A percentile compares a stretch with the other conserved stretches of the same genome.
phyloP scores from a whole-genome alignment of 2,888 invertebrate species.

The Tubulanus polymorphus region DNA sequence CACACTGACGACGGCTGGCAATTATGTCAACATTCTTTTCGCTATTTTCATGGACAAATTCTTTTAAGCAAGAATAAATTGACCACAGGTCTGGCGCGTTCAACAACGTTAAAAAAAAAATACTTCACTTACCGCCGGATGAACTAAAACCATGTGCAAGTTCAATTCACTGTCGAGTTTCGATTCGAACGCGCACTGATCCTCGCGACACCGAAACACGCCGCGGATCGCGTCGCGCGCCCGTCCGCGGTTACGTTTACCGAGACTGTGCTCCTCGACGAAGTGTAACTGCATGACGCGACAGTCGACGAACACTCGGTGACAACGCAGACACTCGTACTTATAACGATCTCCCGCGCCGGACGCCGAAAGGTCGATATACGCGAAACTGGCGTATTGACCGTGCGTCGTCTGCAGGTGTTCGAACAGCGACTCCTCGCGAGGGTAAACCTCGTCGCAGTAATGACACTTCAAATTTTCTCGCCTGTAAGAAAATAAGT shows the following conservation, averaged over 20 bases:
- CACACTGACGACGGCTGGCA: too few relatives aligned
- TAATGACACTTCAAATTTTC: background rate
- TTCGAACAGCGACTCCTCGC: background rate
- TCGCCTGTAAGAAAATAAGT: too few relatives aligned
- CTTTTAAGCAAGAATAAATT: too few relatives aligned
- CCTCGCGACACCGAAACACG: background rate
- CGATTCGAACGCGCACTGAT: background rate
- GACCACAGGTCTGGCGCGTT: too few relatives aligned
- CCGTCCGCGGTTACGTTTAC: background rate
- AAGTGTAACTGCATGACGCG: background rate
- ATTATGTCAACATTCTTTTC: too few relatives aligned
- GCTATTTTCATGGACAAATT: too few relatives aligned
- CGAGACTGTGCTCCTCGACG: background rate
- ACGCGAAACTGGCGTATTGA: background rate
- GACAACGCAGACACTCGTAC: background rate
- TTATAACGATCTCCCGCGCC: background rate
- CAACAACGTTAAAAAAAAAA: background rate
- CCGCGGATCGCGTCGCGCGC: background rate
- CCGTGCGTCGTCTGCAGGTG: background rate
- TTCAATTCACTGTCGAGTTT: background rate
- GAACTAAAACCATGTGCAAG: background rate
- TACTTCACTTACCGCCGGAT: background rate
- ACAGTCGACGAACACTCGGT: background rate
- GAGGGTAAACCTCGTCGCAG: background rate
- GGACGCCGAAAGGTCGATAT: background rate